These are phyloP conservation scores for Copidosoma floridanum DNA, from an alignment of 1,140 invertebrate species.

Conservation along the genomic window DNA sequence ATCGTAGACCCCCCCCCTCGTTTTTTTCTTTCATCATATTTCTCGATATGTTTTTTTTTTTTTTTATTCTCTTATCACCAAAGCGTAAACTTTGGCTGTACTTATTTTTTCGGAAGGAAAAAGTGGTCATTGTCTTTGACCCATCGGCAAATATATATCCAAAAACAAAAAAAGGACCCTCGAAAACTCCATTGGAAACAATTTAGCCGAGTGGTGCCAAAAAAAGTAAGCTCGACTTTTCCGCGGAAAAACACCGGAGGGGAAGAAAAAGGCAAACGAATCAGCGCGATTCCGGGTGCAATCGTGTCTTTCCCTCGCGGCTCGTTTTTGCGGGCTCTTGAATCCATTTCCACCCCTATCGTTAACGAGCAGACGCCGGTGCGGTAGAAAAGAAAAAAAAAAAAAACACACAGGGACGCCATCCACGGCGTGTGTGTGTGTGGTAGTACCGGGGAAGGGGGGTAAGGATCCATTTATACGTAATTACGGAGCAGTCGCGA, in stretches of 20 bases:
- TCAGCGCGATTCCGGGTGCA: neutral
- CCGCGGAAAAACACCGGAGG: no score
- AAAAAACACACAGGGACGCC: neutral
- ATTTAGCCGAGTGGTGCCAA: neutral
- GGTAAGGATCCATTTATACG: neutral
- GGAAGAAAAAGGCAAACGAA: no score
- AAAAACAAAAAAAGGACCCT: neutral
- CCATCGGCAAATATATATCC: no score
- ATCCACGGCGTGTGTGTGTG: neutral
- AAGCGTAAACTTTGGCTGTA: neutral
- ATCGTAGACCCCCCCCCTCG: no score
- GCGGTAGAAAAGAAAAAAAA: neutral
- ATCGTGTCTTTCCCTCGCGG: constrained; percentile 10
- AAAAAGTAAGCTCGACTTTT: neutral
- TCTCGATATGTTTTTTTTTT: neutral
- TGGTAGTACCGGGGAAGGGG: no score
- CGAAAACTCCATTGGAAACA: constrained; percentile 2
- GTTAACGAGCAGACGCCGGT: constrained; percentile 5
- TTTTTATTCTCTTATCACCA: neutral
- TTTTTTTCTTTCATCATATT: no score
- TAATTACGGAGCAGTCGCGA: constrained; percentile 15
- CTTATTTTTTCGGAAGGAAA: no score
- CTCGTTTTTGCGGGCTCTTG: constrained; percentile 1
- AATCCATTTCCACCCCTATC: neutral
- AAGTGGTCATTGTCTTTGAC: no score